Base-by-base conservation (phyloP, 2,888 invertebrate species). In the Xylota sylvarum region DNA sequence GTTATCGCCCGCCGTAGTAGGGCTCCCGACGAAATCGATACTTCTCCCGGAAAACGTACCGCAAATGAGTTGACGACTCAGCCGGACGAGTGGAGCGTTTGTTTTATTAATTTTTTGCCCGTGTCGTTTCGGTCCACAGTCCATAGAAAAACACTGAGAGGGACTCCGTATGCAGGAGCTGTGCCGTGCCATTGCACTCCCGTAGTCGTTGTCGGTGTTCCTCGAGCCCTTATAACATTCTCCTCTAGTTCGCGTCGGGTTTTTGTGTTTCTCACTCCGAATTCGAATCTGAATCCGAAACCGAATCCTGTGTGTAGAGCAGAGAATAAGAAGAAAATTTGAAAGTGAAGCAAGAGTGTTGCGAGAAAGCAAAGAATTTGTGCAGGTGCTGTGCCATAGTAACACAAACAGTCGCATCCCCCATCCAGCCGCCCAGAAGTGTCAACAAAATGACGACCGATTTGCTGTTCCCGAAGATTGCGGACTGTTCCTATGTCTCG, bases 401-500 rank as follows among this genome's bases (percentile, higher is more conserved):
- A 69, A 81, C 72, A 81, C 72, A 81, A 87, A 84, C 74, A 19
- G 80, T 74, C 58, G 46, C 35, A 87, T 79, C 84, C 88, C 85
- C 83, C 88, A 70, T 23, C 46, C 80, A 74, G 80, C 64, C 48
- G 4, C 32, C 7, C n/a, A 43, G 14, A 12, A 83, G 79, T 77
- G 62, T 43, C 70, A 87, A 88, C 89, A 91, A 89, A 88, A 92
- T 92, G 92, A 89, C 90, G 88, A 91, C 92, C 88, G 92, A 92
- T 88, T 90, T 92, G 89, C 84, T 96, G 89, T 96, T 96, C 93
- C 94, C 95, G 64, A 96, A 96, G 93, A 95, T 95, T 90, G 93
- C 95, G 76, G 96, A 96, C 89, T 97, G 97, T 93, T 95, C 96
- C 89, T 97, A 97, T 93, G 97, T 97, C 89, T 96, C 96, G 90